Evolutionary conservation across 2,797 vertebrate species (phyloP).

Genomic region (Sandelia bainsii): DNA sequence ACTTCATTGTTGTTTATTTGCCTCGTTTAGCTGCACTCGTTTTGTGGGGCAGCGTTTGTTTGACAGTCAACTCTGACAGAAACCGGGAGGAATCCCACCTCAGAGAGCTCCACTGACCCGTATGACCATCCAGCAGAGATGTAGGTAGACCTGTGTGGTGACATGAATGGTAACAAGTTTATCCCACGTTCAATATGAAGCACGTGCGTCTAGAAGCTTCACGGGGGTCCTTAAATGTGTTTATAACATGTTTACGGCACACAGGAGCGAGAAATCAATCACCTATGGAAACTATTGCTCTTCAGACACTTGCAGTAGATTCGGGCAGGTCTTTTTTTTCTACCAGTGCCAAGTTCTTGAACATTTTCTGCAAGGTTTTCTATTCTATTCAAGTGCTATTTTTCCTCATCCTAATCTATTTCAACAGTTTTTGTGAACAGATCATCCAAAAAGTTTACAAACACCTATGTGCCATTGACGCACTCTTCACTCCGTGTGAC

Average conservation of each 20-base stretch:
- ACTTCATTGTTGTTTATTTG: not conserved
- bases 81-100: conserved; percentile 51
- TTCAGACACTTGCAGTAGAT: not conserved
- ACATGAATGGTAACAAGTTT: conserved; percentile 59
- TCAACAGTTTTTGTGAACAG: not conserved
- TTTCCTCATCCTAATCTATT: not conserved
- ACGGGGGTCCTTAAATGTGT: conserved; percentile 31
- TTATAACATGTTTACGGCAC: conserved; percentile 42
- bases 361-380: not conserved
- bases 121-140: conserved; percentile 61
- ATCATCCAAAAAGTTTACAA: conserved; percentile 82
- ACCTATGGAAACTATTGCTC: conserved; percentile 15
- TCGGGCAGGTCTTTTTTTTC: too few relatives aligned
- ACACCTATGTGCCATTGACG: conserved; percentile 88
- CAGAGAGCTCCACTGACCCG: conserved; percentile 57
- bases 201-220: conserved; percentile 13
- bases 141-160: conserved; percentile 38
- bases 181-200: conserved; percentile 36
- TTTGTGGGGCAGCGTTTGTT: conserved; percentile 38
- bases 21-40: not conserved
- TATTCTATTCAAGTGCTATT: not conserved
- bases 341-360: not conserved
- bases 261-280: conserved; percentile 51
- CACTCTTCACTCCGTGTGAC: conserved; percentile 87
- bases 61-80: conserved; percentile 36